Percentiles rank a stretch among this genome's conserved stretches.
Conservation (phyloP, 2,113 vertebrate genomes). For the Paedocypris sp. region DNA sequence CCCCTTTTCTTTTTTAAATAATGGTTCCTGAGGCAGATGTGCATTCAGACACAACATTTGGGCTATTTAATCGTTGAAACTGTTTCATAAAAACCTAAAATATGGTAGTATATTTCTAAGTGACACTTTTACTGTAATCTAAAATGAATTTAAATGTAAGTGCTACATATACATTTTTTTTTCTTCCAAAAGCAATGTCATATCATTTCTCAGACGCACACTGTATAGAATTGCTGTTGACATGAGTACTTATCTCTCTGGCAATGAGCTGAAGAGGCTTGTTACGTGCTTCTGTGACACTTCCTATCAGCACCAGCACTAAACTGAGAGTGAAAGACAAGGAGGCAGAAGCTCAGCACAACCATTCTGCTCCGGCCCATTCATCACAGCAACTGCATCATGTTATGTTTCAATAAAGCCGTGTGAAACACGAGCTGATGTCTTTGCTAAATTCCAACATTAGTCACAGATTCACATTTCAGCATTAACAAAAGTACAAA, state of each 20-base stretch:
- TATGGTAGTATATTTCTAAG: too few species aligned
- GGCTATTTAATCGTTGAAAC: too few species aligned
- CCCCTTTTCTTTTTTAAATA: too few species aligned
- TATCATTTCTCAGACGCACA: constrained; percentile 39
- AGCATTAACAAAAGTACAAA: constrained; percentile 56
- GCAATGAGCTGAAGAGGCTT: constrained; percentile 59
- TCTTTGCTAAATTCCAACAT: constrained; percentile 98
- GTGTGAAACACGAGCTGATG: constrained; percentile 94
- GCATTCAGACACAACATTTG: too few species aligned
- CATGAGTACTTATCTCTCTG: constrained; percentile 55
- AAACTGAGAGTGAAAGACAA: constrained; percentile 69
- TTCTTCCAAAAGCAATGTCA: constrained; percentile 40
- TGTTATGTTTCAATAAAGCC: constrained; percentile 74
- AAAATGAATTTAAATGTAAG: too few species aligned
- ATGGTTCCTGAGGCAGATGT: too few species aligned
- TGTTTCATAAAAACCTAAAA: too few species aligned
- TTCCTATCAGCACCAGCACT: constrained; percentile 72
- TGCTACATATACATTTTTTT: background rate
- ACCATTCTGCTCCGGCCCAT: constrained; percentile 74
- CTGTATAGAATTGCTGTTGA: constrained; percentile 45
- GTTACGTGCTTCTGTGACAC: constrained; percentile 70
- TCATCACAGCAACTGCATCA: constrained; percentile 79
- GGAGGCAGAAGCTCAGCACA: constrained; percentile 45
- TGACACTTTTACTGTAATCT: too few species aligned
- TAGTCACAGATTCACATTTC: constrained; percentile 84